Conservation (phyloP, 2,888 invertebrate species). For the Tortrix viridana region DNA sequence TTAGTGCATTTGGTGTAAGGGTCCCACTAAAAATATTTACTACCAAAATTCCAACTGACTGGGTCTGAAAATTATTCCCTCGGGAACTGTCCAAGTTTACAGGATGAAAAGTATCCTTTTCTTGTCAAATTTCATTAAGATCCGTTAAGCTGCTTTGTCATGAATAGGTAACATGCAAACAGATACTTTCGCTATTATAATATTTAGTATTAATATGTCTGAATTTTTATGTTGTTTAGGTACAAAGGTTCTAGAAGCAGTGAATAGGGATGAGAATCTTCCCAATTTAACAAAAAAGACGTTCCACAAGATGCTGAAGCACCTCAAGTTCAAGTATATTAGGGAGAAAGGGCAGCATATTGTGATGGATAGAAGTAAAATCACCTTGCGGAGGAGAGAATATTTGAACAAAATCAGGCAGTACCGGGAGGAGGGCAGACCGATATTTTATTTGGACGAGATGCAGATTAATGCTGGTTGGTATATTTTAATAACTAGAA, state of each 20-base stretch:
- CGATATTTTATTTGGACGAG: constrained; percentile 7
- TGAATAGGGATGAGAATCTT: not conserved
- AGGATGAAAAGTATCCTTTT: too few species aligned
- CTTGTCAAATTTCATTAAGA: too few species aligned
- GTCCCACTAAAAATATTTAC: too few species aligned
- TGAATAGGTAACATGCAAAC: too few species aligned
- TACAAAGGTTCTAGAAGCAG: not conserved
- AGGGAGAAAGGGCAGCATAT: not conserved
- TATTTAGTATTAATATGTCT: too few species aligned
- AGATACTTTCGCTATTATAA: too few species aligned
- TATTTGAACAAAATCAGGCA: not conserved
- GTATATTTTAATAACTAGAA: not conserved
- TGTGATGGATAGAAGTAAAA: not conserved
- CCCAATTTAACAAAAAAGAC: not conserved
- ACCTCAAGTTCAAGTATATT: not conserved
- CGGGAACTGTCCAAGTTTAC: too few species aligned
- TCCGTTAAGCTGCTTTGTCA: too few species aligned
- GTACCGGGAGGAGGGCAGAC: not conserved
- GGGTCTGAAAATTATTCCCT: too few species aligned
- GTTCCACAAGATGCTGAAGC: not conserved
- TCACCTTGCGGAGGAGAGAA: not conserved
- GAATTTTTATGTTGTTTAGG: too few species aligned
- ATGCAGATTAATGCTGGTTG: not conserved
- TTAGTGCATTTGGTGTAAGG: too few species aligned
- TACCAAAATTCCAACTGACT: too few species aligned